Evolutionary conservation across 2,888 invertebrate genomes (phyloP), one percentile per base, ranked within the genome.

Genomic region (Cabera pusaria): DNA sequence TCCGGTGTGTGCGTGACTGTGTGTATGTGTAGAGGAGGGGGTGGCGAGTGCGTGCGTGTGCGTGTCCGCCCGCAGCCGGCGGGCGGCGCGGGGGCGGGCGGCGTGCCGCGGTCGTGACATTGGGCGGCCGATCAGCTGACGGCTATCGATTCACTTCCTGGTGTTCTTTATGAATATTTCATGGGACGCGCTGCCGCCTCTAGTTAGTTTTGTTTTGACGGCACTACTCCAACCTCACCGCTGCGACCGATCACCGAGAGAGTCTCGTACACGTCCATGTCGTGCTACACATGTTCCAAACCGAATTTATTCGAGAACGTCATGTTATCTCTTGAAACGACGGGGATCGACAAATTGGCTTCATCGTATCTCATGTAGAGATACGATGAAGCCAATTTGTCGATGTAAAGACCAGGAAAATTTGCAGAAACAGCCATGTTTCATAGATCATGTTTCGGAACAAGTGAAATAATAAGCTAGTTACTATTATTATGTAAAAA

Each of bases 71-170:
- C 3, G 50, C 14, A 25, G 46, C n/a, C n/a, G 57, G 57, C 58
- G 63, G 63, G 53, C 39, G 50, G 45, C 50, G 0, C 34, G 24
- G 24, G 7, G 32, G 43, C 28, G 32, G 43, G 56, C 56, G 59
- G 55, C 54, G 49, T 40, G 61, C 52, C 51, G 65, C 64, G 82
- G 63, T 80, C 86, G 71, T 87, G 87, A 88, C 87, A 88, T 88
- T 86, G 86, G 84, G 76, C 71, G 83, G 80, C 72, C 74, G 74
- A 87, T 79, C 87, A 86, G 86, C 86, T 86, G 86, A 80, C 69
- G 60, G 55, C 55, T 78, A 86, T 86, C 87, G 86, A 87, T 88
- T 79, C 64, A 54, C 78, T 78, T 83, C 82, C 82, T 81, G 70
- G 60, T 72, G 69, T 71, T 67, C 76, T 66, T 70, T 75, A 83